A percentile compares a stretch with the other conserved stretches of the same genome.
These are phyloP conservation scores for Marisa cornuarietis DNA, from an alignment of 1,140 invertebrate genomes.

Conservation along the genomic window DNA sequence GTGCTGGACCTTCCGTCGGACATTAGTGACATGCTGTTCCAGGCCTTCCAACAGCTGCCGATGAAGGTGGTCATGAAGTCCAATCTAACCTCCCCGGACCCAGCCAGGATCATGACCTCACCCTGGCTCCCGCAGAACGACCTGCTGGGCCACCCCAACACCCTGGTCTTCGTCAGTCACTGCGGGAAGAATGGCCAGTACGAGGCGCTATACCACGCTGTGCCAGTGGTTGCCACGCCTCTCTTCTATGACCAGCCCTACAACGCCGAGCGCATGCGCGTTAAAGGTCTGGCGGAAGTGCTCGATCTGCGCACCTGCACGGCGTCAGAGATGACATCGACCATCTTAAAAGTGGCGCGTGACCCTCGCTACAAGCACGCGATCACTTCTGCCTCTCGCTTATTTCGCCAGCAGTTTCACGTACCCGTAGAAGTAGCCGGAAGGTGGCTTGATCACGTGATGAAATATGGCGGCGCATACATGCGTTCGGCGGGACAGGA, in stretches of 20 bases:
- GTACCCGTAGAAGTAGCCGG: conserved; percentile 32
- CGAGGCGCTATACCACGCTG: conserved; percentile 78
- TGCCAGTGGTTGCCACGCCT: conserved; percentile 79
- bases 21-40: conserved; percentile 19
- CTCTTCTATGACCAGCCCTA: conserved; percentile 74
- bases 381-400: conserved; percentile 36
- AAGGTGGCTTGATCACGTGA: conserved; percentile 42
- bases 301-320: conserved; percentile 43
- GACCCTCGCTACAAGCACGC: conserved; percentile 27
- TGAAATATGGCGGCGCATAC: conserved; percentile 46
- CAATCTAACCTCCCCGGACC: conserved; percentile 48
- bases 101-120: conserved; percentile 75
- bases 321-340: conserved; percentile 24
- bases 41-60: conserved; percentile 25
- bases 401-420: conserved; percentile 27
- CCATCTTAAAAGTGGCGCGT: conserved; percentile 40
- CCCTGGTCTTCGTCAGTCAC: conserved; percentile 77
- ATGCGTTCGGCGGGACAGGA: conserved; percentile 33
- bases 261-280: conserved; percentile 62
- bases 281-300: conserved; percentile 56
- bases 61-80: conserved; percentile 19
- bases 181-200: conserved; percentile 78
- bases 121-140: conserved; percentile 86
- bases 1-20: conserved; percentile 17
- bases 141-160: conserved; percentile 71